Evolutionary conservation across 2,797 vertebrate genomes (phyloP), one percentile per base, ranked within the genome.

Genomic region (Pempheris klunzingeri): DNA sequence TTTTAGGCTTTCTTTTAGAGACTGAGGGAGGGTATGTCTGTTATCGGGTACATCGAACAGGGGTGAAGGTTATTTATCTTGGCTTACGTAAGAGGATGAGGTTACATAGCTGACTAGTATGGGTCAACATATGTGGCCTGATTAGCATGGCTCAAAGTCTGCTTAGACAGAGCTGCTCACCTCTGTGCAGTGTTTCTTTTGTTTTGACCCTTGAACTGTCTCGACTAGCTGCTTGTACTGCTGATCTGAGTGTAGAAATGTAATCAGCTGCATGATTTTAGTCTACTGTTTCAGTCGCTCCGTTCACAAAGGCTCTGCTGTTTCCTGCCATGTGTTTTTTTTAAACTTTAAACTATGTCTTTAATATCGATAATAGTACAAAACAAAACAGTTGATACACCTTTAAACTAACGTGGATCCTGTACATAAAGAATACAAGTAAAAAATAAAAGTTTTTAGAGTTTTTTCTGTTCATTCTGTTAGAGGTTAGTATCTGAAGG

Each of bases 121-220:
- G 55, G 57, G 53, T 74, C 68, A 81, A 71, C 55, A 50, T 34
- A 39, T 6, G 12, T 9, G 30, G 73, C 36, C 71, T 78, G 60
- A 86, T 88, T 81, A 81, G 24, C 0, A 1, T 2, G 30, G 77
- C 39, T 88, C 82, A 89, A 90, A 89, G 85, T 92, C 80, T 68
- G 54, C 59, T 67, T 34, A 58, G 32, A 50, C 68, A 30, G 32
- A 81, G 75, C 47, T 22, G 38, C n/a, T 87, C 52, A 81, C 81
- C 81, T 85, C 74, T 85, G 74, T 85, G 55, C 82, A 59, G 46
- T 6, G 14, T 87, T 85, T 74, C 52, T 76, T 49, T 68, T 20
- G 41, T 32, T 66, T 62, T 66, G 39, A 85, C 78, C 20, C 14
- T 38, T 84, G 60, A 78, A 70, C 65, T n/a, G 30, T 4, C 13